phyloP scores from a whole-genome alignment of 2,113 vertebrate genomes.

The Pogona vitticeps region DNA sequence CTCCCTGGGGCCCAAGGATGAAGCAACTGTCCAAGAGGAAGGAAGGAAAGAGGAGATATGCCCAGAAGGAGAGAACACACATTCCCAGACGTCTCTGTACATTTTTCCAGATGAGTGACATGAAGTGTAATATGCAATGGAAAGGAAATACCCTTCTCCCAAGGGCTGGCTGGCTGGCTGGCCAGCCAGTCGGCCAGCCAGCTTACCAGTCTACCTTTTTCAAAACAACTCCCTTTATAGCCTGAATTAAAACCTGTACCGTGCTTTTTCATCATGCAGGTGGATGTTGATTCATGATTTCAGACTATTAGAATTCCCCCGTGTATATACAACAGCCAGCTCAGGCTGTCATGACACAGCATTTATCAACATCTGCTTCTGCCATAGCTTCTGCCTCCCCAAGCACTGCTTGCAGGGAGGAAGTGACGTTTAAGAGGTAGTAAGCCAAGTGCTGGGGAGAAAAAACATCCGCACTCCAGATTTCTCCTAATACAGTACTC shows the following conservation, averaged over 20 bases:
- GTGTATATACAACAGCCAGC: background rate
- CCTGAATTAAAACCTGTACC: background rate
- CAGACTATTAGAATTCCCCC: background rate
- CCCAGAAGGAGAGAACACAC: constrained; percentile 28
- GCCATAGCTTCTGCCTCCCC: background rate
- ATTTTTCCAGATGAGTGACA: constrained; percentile 36
- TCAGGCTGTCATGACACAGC: constrained; percentile 4
- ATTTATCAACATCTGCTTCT: background rate
- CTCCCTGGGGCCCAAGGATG: background rate
- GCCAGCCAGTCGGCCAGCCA: background rate
- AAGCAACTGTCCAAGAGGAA: constrained; percentile 23
- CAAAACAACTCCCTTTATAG: constrained; percentile 18
- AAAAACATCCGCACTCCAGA: background rate
- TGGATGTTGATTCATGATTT: constrained; percentile 5
- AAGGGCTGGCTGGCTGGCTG: constrained; percentile 20
- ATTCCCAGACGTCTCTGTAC: constrained; percentile 28
- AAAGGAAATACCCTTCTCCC: constrained; percentile 31
- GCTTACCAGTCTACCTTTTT: background rate
- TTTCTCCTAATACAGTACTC: background rate
- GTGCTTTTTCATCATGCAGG: background rate
- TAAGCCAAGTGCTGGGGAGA: background rate
- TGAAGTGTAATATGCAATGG: constrained; percentile 17
- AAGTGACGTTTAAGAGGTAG: background rate
- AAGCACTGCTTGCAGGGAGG: background rate
- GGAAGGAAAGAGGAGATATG: constrained; percentile 23